Evolutionary conservation across 2,113 vertebrate genomes (phyloP).

Genomic region (Oxyura jamaicensis): DNA sequence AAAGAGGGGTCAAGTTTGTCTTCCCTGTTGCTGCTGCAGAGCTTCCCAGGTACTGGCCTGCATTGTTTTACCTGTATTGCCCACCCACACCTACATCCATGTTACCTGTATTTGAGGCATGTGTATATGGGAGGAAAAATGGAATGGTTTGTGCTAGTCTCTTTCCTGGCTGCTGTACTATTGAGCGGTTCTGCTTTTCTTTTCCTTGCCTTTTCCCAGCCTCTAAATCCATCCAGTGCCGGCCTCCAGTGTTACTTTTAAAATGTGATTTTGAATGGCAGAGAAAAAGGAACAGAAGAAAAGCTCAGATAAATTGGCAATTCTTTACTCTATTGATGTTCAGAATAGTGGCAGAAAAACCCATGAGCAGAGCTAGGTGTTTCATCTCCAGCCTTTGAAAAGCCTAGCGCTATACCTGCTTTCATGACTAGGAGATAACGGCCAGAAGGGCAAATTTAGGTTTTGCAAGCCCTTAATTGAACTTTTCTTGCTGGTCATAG

Average conservation of each 20-base stretch:
- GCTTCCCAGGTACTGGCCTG: neutral
- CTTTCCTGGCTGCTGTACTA: neutral
- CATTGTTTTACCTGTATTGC: neutral
- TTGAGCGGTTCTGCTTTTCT: neutral
- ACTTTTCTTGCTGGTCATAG: neutral
- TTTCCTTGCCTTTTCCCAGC: neutral
- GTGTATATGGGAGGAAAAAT: neutral
- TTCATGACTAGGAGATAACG: neutral
- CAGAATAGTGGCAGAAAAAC: slow-evolving; percentile 2
- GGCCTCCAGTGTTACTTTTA: slow-evolving; percentile 38
- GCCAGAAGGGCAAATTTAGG: neutral
- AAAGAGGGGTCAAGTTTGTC: neutral
- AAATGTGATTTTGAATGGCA: neutral
- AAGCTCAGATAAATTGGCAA: slow-evolving; percentile 28
- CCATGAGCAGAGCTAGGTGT: neutral
- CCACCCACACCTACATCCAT: accelerated
- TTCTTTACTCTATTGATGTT: slow-evolving; percentile 18
- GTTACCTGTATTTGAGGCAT: neutral
- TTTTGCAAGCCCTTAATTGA: slow-evolving; percentile 19
- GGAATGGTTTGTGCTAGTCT: neutral
- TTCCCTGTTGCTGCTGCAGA: neutral
- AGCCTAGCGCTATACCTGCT: neutral
- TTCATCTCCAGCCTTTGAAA: slow-evolving; percentile 39
- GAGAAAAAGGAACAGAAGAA: slow-evolving; percentile 7
- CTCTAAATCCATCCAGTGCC: neutral